Evolutionary conservation across 2,888 invertebrate genomes (phyloP), one percentile per base, ranked within the genome.

Genomic region (Opisthograptis luteolata): DNA sequence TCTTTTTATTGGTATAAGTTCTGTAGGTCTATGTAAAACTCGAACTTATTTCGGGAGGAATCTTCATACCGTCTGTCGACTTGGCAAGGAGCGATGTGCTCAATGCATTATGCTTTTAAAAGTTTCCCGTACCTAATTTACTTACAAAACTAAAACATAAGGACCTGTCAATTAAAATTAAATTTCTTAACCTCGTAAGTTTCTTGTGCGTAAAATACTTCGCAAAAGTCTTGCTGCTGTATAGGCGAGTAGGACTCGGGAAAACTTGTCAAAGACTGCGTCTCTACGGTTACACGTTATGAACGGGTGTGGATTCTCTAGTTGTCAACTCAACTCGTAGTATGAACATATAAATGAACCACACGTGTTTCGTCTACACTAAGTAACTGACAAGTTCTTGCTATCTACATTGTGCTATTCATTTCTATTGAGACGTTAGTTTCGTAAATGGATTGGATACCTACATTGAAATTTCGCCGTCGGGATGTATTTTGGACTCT

Each of bases 81-180:
- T n/a, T n/a, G n/a, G n/a, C n/a, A n/a, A n/a, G n/a, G n/a, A n/a
- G n/a, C n/a, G n/a, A n/a, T n/a, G n/a, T n/a, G n/a, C n/a, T n/a
- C n/a, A n/a, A n/a, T n/a, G n/a, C n/a, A n/a, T n/a, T n/a, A n/a
- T n/a, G n/a, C n/a, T n/a, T n/a, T n/a, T n/a, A n/a, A n/a, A n/a
- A n/a, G n/a, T n/a, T n/a, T n/a, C n/a, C n/a, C n/a, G n/a, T n/a
- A n/a, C n/a, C n/a, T n/a, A n/a, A n/a, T n/a, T n/a, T n/a, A n/a
- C n/a, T n/a, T n/a, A n/a, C n/a, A n/a, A n/a, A n/a, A n/a, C n/a
- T n/a, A n/a, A n/a, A n/a, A n/a, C n/a, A n/a, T n/a, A n/a, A n/a
- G n/a, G n/a, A n/a, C n/a, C n/a, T 30, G 41, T 39, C 40, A 20
- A 65, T 62, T 71, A 60, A 68, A 73, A 72, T 71, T 60, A 69